These are phyloP conservation scores for Sylvietta virens DNA, from an alignment of 2,113 vertebrate species.

Conservation along the genomic window DNA sequence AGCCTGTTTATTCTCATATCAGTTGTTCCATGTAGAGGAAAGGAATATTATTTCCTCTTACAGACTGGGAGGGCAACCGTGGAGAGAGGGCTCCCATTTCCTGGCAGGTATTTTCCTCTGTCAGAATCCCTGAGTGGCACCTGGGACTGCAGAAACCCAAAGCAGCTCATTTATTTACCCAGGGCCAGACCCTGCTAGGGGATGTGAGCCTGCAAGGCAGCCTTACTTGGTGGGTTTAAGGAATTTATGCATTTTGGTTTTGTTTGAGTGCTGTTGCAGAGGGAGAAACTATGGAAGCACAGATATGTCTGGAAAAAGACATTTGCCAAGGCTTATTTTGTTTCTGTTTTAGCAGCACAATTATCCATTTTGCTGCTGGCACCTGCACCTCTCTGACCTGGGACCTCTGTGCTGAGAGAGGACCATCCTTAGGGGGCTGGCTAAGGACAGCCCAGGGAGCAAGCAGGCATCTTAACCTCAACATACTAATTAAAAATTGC, in stretches of 20 bases:
- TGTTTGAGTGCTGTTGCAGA: constrained; percentile 9
- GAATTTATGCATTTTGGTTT: not conserved
- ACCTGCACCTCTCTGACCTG: not conserved
- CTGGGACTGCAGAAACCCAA: not conserved
- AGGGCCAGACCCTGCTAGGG: too few species aligned
- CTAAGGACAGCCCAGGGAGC: not conserved
- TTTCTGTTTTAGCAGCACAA: not conserved
- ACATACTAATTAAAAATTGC: constrained; percentile 55
- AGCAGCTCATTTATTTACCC: not conserved
- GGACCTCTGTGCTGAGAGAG: not conserved
- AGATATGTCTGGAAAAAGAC: not conserved
- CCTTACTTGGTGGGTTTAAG: not conserved
- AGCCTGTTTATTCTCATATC: not conserved
- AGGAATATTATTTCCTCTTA: not conserved
- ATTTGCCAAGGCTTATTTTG: not conserved
- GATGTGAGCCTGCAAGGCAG: not conserved
- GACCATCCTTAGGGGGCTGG: not conserved
- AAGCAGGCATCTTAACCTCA: not conserved
- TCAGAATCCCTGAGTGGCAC: too few species aligned
- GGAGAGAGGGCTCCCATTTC: not conserved
- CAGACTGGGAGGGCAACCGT: not conserved
- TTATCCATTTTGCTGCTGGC: not conserved
- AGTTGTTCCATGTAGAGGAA: not conserved
- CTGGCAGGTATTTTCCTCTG: not conserved
- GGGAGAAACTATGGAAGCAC: not conserved